phyloP scores from a whole-genome alignment of 2,888 invertebrate genomes.

The Rutpela maculata region DNA sequence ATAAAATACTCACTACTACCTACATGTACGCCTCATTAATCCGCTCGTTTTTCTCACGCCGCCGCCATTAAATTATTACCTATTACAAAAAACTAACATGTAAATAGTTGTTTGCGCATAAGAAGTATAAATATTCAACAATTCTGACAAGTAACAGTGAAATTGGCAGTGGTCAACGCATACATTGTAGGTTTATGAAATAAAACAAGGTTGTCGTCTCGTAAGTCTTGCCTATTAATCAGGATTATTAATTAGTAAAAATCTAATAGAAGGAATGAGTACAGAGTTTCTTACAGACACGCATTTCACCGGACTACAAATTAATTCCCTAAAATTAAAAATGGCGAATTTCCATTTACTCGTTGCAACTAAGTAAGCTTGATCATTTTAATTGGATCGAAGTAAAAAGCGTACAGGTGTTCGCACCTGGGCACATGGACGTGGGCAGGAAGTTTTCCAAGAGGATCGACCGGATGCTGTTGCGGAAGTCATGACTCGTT shows the following conservation, averaged over 20 bases:
- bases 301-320: conserved; percentile 43
- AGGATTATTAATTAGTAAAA: conserved; percentile 41
- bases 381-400: conserved; percentile 52
- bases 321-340: conserved; percentile 52
- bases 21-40: not conserved
- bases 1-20: not conserved
- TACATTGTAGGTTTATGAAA: not conserved
- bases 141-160: conserved; percentile 33
- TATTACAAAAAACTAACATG: not conserved
- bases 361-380: conserved; percentile 31
- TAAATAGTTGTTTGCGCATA: conserved; percentile 13
- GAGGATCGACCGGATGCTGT: not conserved
- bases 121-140: conserved; percentile 22
- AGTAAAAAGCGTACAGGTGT: conserved; percentile 53
- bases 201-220: conserved; percentile 11
- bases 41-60: not conserved
- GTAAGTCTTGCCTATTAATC: conserved; percentile 31
- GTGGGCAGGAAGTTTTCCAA: conserved; percentile 24
- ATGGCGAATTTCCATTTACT: conserved; percentile 50
- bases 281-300: conserved; percentile 18
- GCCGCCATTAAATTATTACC: conserved; percentile 6
- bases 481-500: not conserved
- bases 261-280: conserved; percentile 33
- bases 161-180: not conserved
- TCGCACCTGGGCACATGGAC: conserved; percentile 37